These are phyloP conservation scores for Megastigmus dorsalis DNA, from an alignment of 2,888 invertebrate genomes.

Conservation along the genomic window DNA sequence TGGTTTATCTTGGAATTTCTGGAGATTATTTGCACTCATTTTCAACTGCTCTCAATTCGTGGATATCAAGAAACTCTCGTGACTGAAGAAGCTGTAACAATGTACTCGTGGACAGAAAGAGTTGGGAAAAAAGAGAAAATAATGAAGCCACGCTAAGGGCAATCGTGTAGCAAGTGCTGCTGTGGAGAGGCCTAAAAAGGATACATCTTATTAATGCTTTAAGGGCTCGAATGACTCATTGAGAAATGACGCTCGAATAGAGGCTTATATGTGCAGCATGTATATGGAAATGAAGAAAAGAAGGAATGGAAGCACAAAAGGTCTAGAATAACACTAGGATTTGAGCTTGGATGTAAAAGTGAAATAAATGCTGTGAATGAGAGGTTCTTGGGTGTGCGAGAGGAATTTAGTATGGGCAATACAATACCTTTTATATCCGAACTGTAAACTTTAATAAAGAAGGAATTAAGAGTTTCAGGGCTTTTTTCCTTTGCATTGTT, in stretches of 20 bases:
- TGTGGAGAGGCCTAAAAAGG: background rate
- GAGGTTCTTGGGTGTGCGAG: background rate
- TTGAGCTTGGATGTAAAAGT: conserved; percentile 1
- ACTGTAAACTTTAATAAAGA: conserved; percentile 3
- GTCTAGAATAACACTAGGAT: background rate
- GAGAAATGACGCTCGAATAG: background rate
- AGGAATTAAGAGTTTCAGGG: background rate
- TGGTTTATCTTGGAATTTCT: too few relatives aligned
- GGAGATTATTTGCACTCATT: background rate
- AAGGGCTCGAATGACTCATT: conserved; percentile 3
- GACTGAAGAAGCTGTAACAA: background rate
- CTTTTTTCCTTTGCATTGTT: background rate
- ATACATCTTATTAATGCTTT: conserved; percentile 7
- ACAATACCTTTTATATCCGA: conserved; percentile 26
- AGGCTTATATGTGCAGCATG: background rate
- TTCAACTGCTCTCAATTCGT: conserved; percentile 10
- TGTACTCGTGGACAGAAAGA: background rate
- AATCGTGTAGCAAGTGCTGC: background rate
- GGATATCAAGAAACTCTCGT: conserved; percentile 5
- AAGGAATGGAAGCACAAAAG: conserved; percentile 1
- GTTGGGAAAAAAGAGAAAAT: background rate
- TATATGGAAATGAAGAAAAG: background rate
- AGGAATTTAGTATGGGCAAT: background rate
- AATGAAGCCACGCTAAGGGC: too few relatives aligned
- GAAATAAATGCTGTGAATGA: conserved; percentile 3